Evolutionary conservation across 2,888 invertebrate species (phyloP), one percentile per base, ranked within the genome.

Genomic region (Folsomia manolachei): DNA sequence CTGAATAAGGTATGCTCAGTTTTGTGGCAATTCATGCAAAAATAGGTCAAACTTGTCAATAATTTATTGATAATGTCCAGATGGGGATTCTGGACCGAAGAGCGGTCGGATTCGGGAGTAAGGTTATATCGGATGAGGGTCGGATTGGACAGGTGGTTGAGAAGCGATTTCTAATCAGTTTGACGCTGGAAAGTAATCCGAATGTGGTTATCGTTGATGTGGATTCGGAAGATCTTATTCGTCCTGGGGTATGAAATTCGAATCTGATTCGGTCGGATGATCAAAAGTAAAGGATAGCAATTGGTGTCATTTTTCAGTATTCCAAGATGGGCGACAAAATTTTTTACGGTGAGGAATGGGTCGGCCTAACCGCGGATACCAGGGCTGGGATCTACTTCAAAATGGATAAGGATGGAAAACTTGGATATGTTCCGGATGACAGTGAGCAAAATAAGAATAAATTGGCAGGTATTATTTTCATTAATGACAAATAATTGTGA

Each of bases 61-160:
- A 21, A 21, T 9, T 21, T 21, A 60, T 60, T 4, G 18, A 63
- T 27, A 61, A 51, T 53, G n/a, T 56, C 1, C 27, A 74, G 71
- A 39, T 73, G 7, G 71, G 72, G n/a, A 71, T 75, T 2, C 21
- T 75, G 27, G 73, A 75, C 53, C 52, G 75, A 19, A 61, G 68
- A 60, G 53, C 60, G 21, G 52, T 73, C 19, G 56, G 27, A 23
- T 27, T 23, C 9, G 75, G 73, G 7, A 67, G 70, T 1, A 73
- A 62, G 56, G 75, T 75, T 14, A 25, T 21, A 2, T 26, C 24
- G 19, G 56, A 21, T n/a, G 18, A 21, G 7, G 66, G 66, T 2
- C n/a, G 39, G 19, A 23, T 25, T 23, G 75, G 75, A 25, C 64
- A 61, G 1, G 71, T 75, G 19, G 18, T 62, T 1, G 52, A 23